Conservation (phyloP, 2,888 invertebrate species). For the Oscheius myriophilus region DNA sequence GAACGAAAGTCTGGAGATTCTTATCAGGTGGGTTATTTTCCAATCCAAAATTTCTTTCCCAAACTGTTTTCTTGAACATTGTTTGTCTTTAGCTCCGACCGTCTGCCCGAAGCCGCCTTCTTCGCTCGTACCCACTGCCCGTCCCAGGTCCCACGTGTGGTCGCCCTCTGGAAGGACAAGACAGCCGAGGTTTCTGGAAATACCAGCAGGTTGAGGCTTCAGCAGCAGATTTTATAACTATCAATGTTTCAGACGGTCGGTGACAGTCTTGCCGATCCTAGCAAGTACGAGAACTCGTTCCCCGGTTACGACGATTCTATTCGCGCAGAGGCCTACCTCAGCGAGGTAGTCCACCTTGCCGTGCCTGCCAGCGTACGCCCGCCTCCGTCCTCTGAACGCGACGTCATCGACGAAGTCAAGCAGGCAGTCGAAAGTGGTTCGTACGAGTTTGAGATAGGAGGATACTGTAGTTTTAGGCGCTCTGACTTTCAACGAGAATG, state of each 20-base stretch:
- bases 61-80: constrained; percentile 5
- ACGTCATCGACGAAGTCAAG: constrained; percentile 60
- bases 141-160: constrained; percentile 83
- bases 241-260: constrained; percentile 61
- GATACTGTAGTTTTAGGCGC: constrained; percentile 48
- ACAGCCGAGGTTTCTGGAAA: constrained; percentile 40
- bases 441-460: constrained; percentile 16
- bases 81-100: constrained; percentile 90
- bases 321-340: constrained; percentile 56
- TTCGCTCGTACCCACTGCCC: no score
- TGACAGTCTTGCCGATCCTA: constrained; percentile 92
- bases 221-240: constrained; percentile 16
- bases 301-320: constrained; percentile 80
- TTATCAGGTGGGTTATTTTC: no score
- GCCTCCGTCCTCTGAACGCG: constrained; percentile 48
- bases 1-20: no score
- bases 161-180: constrained; percentile 87
- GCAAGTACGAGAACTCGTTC: constrained; percentile 94
- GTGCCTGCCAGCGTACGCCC: constrained; percentile 57
- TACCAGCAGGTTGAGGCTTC: constrained; percentile 33
- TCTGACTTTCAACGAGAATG: no score
- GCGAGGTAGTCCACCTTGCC: constrained; percentile 42
- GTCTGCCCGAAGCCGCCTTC: no score
- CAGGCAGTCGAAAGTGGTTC: constrained; percentile 56
- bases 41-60: no score